A percentile compares a stretch with the other conserved stretches of the same genome.
Evolutionary conservation across 2,888 invertebrate genomes (phyloP).

Genomic region (Aphodius granarius): DNA sequence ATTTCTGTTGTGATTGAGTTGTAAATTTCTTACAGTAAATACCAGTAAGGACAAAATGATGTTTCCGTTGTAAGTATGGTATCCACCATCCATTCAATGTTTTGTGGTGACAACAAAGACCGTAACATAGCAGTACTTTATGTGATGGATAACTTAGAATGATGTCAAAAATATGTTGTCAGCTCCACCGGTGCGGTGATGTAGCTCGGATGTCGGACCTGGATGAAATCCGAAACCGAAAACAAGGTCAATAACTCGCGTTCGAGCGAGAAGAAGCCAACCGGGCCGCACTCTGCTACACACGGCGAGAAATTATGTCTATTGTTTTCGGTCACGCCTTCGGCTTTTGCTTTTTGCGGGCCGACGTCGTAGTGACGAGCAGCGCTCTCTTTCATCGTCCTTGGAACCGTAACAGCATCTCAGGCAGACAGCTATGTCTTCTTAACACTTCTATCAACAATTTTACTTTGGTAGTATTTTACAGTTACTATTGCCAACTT

Average conservation of each 20-base stretch:
- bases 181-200: not conserved
- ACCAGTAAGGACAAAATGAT: no score
- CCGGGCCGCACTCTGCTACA: not conserved
- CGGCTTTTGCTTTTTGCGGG: not conserved
- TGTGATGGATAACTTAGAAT: not conserved
- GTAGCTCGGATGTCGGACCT: not conserved
- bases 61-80: no score
- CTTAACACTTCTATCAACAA: not conserved
- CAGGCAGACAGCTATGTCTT: not conserved
- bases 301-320: slow-evolving; percentile 22
- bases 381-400: not conserved
- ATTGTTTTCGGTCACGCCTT: slow-evolving; percentile 27
- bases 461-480: not conserved
- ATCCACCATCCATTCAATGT: no score
- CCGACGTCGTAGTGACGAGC: not conserved
- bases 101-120: not conserved
- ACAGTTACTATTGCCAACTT: no score
- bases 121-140: not conserved
- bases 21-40: no score
- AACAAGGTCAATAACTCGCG: not conserved
- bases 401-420: not conserved
- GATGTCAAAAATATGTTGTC: not conserved
- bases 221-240: not conserved
- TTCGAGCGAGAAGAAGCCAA: not conserved
- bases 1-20: no score